phyloP scores from a whole-genome alignment of 53 echinoderm and acorn worm species.

The Patiria pectinifera region DNA sequence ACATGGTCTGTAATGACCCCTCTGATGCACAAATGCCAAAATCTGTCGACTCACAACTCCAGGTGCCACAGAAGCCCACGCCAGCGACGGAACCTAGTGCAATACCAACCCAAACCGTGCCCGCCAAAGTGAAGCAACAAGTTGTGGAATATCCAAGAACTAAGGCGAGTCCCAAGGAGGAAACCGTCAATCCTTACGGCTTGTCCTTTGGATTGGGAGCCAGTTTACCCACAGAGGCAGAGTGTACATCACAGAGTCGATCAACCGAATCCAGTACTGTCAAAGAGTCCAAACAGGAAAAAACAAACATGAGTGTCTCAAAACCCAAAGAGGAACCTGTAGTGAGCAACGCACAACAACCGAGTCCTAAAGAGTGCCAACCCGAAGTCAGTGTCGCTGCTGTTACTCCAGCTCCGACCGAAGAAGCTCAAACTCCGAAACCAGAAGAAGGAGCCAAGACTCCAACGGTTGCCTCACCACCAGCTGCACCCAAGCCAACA shows the following conservation, averaged over 20 bases:
- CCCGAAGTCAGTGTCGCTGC: slow-evolving; percentile 20
- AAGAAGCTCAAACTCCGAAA: background rate
- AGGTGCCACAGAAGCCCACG: slow-evolving; percentile 21
- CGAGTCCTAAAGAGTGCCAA: slow-evolving; percentile 16
- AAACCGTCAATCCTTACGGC: slow-evolving; percentile 19
- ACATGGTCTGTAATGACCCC: background rate
- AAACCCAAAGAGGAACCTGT: slow-evolving; percentile 14
- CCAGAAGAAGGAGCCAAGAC: slow-evolving; percentile 27
- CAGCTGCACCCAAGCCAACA: slow-evolving; percentile 60
- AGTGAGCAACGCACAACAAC: background rate
- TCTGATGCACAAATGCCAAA: background rate
- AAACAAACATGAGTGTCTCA: background rate
- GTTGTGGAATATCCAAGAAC: slow-evolving; percentile 42
- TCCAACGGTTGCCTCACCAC: background rate
- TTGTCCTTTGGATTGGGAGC: slow-evolving; percentile 23
- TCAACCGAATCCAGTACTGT: slow-evolving; percentile 2
- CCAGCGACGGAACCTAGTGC: slow-evolving; percentile 44
- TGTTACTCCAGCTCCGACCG: background rate
- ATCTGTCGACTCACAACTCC: slow-evolving; percentile 21
- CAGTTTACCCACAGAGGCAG: background rate
- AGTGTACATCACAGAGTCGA: background rate
- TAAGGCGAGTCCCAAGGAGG: slow-evolving; percentile 25
- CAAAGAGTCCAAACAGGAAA: slow-evolving; percentile 15
- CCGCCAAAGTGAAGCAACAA: slow-evolving; percentile 20
- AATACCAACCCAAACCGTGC: slow-evolving; percentile 24